A percentile compares a stretch with the other conserved stretches of the same genome.
Conservation (phyloP, 2,888 invertebrate genomes). For the Philereme transversata region DNA sequence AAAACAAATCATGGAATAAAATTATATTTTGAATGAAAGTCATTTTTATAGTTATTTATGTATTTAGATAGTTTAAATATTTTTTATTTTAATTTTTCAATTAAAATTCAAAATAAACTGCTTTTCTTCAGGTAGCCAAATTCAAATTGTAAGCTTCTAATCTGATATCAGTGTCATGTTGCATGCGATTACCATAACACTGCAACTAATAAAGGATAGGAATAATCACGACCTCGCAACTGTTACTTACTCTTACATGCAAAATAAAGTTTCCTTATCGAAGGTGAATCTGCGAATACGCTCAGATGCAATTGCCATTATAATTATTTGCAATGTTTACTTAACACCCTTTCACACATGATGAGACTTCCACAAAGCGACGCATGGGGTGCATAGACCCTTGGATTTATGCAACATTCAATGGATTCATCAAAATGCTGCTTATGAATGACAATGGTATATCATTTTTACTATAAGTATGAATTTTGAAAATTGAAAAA, state of each 20-base stretch:
- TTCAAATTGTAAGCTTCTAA: conserved; percentile 65
- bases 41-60: no score
- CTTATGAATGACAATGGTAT: conserved; percentile 54
- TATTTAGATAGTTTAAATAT: no score
- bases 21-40: no score
- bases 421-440: conserved; percentile 56
- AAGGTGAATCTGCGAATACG: conserved; percentile 63
- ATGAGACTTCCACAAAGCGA: conserved; percentile 73
- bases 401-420: conserved; percentile 45
- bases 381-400: conserved; percentile 55
- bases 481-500: conserved; percentile 4
- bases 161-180: conserved; percentile 82
- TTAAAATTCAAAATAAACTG: background rate
- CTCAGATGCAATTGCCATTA: conserved; percentile 77
- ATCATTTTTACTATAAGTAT: conserved; percentile 33
- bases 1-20: no score
- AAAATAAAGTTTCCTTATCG: conserved; percentile 75
- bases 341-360: conserved; percentile 85
- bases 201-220: conserved; percentile 66
- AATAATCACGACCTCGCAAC: conserved; percentile 66
- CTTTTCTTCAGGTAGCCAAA: conserved; percentile 47
- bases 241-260: conserved; percentile 72
- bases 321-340: conserved; percentile 85
- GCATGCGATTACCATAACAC: conserved; percentile 77
- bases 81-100: no score